Conservation (phyloP, 2,888 invertebrate genomes). For the Diabrotica balteata region DNA sequence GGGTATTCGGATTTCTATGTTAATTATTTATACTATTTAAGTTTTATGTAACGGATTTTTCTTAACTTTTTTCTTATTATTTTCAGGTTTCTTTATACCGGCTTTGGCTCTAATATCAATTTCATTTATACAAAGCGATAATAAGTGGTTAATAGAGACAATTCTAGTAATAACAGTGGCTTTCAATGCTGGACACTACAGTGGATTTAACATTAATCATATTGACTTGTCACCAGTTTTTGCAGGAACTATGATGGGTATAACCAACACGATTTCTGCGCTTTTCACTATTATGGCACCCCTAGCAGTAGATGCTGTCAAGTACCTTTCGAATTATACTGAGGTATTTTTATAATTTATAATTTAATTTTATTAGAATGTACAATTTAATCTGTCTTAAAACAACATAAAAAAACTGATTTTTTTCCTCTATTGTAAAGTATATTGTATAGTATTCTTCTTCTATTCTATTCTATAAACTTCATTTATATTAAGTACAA, state of each 20-base stretch:
- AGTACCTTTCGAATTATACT: slow-evolving; percentile 25
- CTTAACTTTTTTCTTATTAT: neutral
- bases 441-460: too few relatives aligned
- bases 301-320: slow-evolving; percentile 72
- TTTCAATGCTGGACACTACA: slow-evolving; percentile 76
- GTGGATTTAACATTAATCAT: slow-evolving; percentile 80
- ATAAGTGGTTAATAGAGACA: slow-evolving; percentile 67
- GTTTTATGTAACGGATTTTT: neutral
- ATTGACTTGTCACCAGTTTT: slow-evolving; percentile 86
- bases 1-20: too few relatives aligned
- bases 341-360: slow-evolving; percentile 24
- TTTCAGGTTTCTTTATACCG: slow-evolving; percentile 65
- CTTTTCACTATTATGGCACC: slow-evolving; percentile 83
- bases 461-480: too few relatives aligned
- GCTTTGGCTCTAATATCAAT: slow-evolving; percentile 71
- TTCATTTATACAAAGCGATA: slow-evolving; percentile 59
- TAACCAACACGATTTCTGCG: slow-evolving; percentile 80
- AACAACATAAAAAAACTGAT: too few relatives aligned
- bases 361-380: too few relatives aligned
- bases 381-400: too few relatives aligned
- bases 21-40: too few relatives aligned
- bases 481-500: too few relatives aligned
- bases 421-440: too few relatives aligned
- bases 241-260: slow-evolving; percentile 84
- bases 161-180: slow-evolving; percentile 77